phyloP scores from a whole-genome alignment of 2,797 vertebrate genomes.

The Phoeniculus purpureus region DNA sequence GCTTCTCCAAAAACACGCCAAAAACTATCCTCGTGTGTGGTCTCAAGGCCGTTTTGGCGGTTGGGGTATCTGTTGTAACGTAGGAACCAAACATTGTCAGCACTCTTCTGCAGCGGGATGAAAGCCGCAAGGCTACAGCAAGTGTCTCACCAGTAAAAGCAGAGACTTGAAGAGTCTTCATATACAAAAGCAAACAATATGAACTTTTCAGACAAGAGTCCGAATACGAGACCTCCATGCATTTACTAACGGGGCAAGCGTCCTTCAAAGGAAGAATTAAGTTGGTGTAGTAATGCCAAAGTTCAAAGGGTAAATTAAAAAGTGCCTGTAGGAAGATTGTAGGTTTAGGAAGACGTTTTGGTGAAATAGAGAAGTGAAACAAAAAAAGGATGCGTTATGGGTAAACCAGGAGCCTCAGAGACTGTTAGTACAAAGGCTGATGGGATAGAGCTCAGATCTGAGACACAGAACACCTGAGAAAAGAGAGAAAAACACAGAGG shows the following conservation, averaged over 20 bases:
- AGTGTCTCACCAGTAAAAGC: constrained; percentile 72
- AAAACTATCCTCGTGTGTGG: constrained; percentile 92
- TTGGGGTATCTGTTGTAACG: constrained; percentile 93
- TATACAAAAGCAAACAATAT: constrained; percentile 78
- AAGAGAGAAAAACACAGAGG: constrained; percentile 90
- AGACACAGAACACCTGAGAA: constrained; percentile 97
- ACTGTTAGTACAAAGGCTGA: constrained; percentile 93
- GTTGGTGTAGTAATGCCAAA: constrained; percentile 72
- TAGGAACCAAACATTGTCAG: constrained; percentile 94
- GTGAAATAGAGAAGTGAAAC: constrained; percentile 82
- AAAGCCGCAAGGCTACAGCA: constrained; percentile 82
- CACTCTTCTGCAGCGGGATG: constrained; percentile 76
- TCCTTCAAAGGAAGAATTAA: constrained; percentile 75
- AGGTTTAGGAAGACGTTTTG: constrained; percentile 82
- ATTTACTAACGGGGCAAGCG: constrained; percentile 75
- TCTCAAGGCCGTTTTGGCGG: constrained; percentile 87
- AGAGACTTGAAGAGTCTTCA: constrained; percentile 79
- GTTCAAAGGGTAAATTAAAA: constrained; percentile 78
- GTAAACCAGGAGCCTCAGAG: constrained; percentile 86
- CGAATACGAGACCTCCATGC: constrained; percentile 77
- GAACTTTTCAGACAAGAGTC: constrained; percentile 75
- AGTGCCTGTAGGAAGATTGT: constrained; percentile 81
- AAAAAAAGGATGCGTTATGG: constrained; percentile 83
- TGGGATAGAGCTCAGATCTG: constrained; percentile 85
- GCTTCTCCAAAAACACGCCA: constrained; percentile 92